phyloP scores from a whole-genome alignment of 2,888 invertebrate species.

The Drosophila algonquin region DNA sequence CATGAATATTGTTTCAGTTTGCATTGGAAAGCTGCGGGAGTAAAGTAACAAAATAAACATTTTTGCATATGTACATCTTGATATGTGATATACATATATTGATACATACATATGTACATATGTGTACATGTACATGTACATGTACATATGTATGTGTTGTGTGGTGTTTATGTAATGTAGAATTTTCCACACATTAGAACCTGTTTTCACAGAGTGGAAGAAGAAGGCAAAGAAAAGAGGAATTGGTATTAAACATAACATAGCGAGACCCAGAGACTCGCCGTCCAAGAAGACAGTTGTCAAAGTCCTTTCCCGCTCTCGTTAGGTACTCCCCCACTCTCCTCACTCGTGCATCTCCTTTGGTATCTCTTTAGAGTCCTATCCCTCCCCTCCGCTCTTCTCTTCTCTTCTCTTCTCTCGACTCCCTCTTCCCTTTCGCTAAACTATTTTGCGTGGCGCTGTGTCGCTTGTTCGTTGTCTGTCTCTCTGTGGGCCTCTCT shows the following conservation, averaged over 20 bases:
- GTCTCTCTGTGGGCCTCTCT: constrained; percentile 33
- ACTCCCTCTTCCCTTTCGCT: not conserved
- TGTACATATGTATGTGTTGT: not conserved
- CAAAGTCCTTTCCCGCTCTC: constrained; percentile 38
- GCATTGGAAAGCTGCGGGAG: too few relatives aligned
- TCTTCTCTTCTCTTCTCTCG: not conserved
- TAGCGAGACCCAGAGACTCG: constrained; percentile 3
- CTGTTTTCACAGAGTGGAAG: constrained; percentile 15
- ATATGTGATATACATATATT: too few relatives aligned
- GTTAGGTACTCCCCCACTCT: not conserved
- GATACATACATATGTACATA: too few relatives aligned
- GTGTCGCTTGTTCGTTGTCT: not conserved
- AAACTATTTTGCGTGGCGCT: constrained; percentile 1
- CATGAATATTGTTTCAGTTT: too few relatives aligned
- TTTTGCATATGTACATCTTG: too few relatives aligned
- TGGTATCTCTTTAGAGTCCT: not conserved
- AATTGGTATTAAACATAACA: constrained; percentile 17
- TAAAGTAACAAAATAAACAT: too few relatives aligned
- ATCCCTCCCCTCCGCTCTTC: not conserved
- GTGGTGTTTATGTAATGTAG: too few relatives aligned
- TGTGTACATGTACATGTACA: too few relatives aligned
- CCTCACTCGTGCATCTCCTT: constrained; percentile 5
- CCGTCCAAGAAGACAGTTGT: not conserved
- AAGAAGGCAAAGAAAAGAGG: constrained; percentile 7
- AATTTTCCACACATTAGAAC: constrained; percentile 14